Conservation (phyloP, 2,113 vertebrate species). For the Dissostichus mawsoni region DNA sequence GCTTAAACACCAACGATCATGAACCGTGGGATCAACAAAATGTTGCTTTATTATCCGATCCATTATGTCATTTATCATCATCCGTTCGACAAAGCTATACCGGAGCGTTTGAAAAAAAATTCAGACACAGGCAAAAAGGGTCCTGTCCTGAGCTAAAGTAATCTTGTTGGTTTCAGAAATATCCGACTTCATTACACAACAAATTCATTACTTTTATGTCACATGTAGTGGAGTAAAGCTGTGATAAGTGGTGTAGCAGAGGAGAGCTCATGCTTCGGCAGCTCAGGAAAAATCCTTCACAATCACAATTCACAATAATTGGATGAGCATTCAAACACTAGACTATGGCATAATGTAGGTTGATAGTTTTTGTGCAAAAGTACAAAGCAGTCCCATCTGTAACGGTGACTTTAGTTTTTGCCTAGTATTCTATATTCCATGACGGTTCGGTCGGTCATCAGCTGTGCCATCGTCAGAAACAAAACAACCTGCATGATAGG, state of each 20-base stretch:
- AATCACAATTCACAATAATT: not conserved
- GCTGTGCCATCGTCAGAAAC: conserved; percentile 50
- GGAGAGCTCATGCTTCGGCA: not conserved
- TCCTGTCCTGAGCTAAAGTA: not conserved
- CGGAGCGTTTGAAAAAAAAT: not conserved
- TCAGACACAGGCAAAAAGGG: not conserved
- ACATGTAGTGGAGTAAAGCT: not conserved
- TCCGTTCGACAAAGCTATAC: not conserved
- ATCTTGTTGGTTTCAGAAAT: not conserved
- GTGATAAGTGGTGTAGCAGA: not conserved
- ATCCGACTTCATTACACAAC: not conserved
- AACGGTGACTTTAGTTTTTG: conserved; percentile 28
- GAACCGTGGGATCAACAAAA: too few species aligned
- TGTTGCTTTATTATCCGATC: not conserved
- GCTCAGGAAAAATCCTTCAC: not conserved
- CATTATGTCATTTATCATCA: not conserved
- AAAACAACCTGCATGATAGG: conserved; percentile 49
- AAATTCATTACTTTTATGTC: not conserved
- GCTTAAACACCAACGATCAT: not conserved
- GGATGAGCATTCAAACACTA: not conserved
- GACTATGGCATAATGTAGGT: not conserved
- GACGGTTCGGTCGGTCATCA: conserved; percentile 62
- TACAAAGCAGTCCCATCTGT: not conserved
- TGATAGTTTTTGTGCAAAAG: not conserved
- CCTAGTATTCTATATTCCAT: conserved; percentile 53